Evolutionary conservation across 2,113 vertebrate genomes (phyloP), one percentile per base, ranked within the genome.

Genomic region (Otolemur garnettii): DNA sequence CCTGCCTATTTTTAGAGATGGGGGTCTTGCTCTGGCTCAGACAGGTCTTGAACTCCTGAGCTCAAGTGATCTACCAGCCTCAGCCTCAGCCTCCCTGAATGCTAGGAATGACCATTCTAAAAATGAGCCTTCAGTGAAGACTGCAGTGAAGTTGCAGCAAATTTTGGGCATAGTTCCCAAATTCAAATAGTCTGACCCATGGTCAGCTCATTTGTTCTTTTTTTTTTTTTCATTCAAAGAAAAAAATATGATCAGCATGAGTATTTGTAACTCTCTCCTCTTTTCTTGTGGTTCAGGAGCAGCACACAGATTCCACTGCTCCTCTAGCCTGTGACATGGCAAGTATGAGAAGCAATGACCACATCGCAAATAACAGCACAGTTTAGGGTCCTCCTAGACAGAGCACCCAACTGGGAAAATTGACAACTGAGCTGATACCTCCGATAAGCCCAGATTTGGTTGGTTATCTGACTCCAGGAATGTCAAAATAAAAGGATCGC

Each of bases 161-260:
- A 79, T 84, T 80, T 89, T 7, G 80, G 95, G n/a, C 83, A 66
- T 50, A 33, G 22, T 62, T 75, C 57, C 80, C 79, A 90, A 66
- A 69, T 90, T 62, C 87, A 85, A 12, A 68, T 33, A 60, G 38
- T 55, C 78, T 89, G 62, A 60, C 42, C 84, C 62, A 0, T 45
- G 19, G 83, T 93, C 92, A 83, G 69, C 75, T 74, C 75, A 35
- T 64, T 86, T 50, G 45, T 69, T 88, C 26, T 94, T 84, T 35
- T 81, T 79, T 15, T 60, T 10, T 24, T 78, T 79, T 18, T 60
- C 24, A 24, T 64, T 45, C 42, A 50, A 77, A 83, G 74, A 69
- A 93, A 90, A 87, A 71, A 85, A 60, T 53, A 69, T 5, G 64
- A 69, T 53, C 53, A 33, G 55, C 33, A 4, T n/a, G 15, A 33